These are phyloP conservation scores for Drosophila quadrilineata DNA, from an alignment of 1,140 invertebrate genomes.

Conservation along the genomic window DNA sequence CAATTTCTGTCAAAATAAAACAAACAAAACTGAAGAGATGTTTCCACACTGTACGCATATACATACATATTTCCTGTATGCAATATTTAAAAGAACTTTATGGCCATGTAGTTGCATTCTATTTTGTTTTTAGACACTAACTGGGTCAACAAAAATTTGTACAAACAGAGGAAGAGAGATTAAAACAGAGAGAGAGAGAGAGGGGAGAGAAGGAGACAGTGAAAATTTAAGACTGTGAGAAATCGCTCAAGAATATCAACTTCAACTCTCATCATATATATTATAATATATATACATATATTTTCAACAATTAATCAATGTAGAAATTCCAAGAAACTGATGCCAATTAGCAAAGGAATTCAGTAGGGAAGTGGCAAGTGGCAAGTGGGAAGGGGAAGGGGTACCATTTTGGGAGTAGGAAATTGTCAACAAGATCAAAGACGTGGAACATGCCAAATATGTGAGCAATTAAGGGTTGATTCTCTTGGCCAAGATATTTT, in stretches of 20 bases:
- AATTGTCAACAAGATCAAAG: constrained; percentile 29
- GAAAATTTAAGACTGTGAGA: neutral
- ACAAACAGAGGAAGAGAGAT: constrained; percentile 1
- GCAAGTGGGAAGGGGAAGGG: too few species aligned
- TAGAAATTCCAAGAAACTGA: too few species aligned
- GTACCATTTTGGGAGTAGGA: too few species aligned
- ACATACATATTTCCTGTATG: constrained; percentile 34
- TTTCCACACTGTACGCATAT: too few species aligned
- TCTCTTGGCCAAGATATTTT: constrained; percentile 16
- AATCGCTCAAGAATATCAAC: too few species aligned
- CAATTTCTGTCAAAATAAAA: constrained; percentile 55
- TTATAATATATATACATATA: too few species aligned
- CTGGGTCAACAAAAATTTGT: constrained; percentile 26
- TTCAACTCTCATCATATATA: too few species aligned
- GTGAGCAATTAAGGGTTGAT: constrained; percentile 31
- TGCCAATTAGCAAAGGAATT: too few species aligned
- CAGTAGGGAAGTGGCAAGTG: too few species aligned
- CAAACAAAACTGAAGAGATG: constrained; percentile 46
- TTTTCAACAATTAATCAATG: too few species aligned
- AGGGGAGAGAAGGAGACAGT: neutral
- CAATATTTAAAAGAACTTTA: constrained; percentile 37
- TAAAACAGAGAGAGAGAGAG: neutral
- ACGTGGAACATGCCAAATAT: constrained; percentile 23
- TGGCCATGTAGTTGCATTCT: constrained; percentile 24
- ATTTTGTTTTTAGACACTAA: constrained; percentile 10